Evolutionary conservation across 2,113 vertebrate species (phyloP).

Genomic region (Rostratula benghalensis): DNA sequence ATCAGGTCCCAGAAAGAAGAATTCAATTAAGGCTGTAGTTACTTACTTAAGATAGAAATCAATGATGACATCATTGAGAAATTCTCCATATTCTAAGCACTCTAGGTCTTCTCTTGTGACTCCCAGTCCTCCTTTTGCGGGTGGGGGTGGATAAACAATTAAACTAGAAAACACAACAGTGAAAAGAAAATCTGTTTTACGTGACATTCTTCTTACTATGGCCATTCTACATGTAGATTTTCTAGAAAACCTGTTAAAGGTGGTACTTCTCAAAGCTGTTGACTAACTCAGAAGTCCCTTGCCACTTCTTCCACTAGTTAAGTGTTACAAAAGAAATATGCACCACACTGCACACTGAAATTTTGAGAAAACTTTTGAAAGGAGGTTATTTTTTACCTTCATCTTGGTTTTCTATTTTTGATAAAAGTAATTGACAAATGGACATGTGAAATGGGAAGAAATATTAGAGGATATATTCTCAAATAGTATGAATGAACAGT

Average conservation of each 20-base stretch:
- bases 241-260: background rate
- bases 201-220: background rate
- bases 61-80: constrained; percentile 99
- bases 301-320: background rate
- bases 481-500: background rate
- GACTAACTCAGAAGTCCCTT: background rate
- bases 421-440: background rate
- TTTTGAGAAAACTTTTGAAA: background rate
- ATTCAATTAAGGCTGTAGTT: background rate
- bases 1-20: background rate
- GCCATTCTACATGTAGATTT: background rate
- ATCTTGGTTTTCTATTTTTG: background rate
- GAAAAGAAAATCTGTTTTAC: background rate
- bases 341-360: background rate
- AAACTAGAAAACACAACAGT: constrained; percentile 79
- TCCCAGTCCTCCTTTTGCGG: constrained; percentile 90
- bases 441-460: background rate
- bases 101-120: constrained; percentile 94
- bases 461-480: background rate
- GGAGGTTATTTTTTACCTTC: background rate
- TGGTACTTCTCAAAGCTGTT: background rate
- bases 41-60: constrained; percentile 98
- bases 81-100: constrained; percentile 93
- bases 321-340: background rate
- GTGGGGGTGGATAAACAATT: constrained; percentile 95